Base-by-base conservation (phyloP, 2,113 vertebrate genomes). In the Aythya baeri region DNA sequence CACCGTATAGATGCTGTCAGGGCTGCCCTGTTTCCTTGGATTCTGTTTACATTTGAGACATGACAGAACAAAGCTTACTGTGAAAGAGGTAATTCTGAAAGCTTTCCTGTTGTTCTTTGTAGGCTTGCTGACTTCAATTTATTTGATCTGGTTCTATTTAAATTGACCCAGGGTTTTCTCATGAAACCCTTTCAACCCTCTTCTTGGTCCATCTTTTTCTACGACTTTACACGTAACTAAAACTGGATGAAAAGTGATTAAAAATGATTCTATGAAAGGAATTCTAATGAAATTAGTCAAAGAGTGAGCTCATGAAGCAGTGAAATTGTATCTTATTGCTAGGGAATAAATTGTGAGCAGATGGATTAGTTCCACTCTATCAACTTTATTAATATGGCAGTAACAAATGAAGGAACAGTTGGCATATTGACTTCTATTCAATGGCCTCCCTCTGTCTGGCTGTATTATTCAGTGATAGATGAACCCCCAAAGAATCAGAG, bases 341-440 rank as follows among this genome's bases (percentile, higher is more conserved):
- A 65, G 41, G 72, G 91, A 96, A 96, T 91, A 95, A 96, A 97
- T 93, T 83, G 73, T 95, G 94, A 96, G 65, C 96, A 97, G 91
- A 97, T 93, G 91, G 95, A 97, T 96, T 97, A 94, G 70, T 86
- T 96, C 83, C 82, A 88, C 59, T 95, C 85, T 78, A 97, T 96
- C 91, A 94, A 94, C 75, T 94, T 84, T 86, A 96, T 93, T 96
- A 96, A 95, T 81, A 89, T n/a, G 92, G 79, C 68, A 96, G 79
- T 85, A 95, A 97, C 94, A 96, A 97, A 96, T 93, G 89, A 95
- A 80, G 79, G 93, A 94, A 74, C 58, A 95, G 83, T 94, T 94
- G 88, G 91, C 59, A 63, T 72, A 62, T n/a, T 95, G 77, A 91
- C 75, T 78, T 79, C 68, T 88, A 77, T 74, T 94, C 72, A 86